A percentile compares a stretch with the other conserved stretches of the same genome.
Conservation (phyloP, 92 coral and sea anemone genomes). For the Phymanthus crucifer region DNA sequence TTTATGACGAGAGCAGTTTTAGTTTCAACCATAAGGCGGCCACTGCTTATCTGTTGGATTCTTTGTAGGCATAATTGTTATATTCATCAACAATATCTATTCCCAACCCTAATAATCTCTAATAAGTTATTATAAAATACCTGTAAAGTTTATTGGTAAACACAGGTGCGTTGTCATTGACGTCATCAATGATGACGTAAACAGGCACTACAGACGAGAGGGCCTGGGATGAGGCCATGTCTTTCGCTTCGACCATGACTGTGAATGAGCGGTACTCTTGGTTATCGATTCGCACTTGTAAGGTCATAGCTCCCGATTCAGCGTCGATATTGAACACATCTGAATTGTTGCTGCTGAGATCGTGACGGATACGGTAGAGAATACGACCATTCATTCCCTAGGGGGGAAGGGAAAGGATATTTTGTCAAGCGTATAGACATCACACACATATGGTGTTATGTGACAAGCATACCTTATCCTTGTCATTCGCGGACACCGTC, state of each 20-base stretch:
- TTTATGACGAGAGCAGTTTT: too few species aligned
- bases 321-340: slow-evolving; percentile 74
- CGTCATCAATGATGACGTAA: slow-evolving; percentile 78
- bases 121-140: slow-evolving; percentile 23
- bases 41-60: neutral
- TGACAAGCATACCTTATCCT: slow-evolving; percentile 68
- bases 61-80: neutral
- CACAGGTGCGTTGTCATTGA: slow-evolving; percentile 80
- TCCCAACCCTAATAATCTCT: neutral
- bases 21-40: too few species aligned
- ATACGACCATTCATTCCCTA: slow-evolving; percentile 87
- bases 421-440: neutral
- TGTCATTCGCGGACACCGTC: slow-evolving; percentile 80
- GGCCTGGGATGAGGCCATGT: slow-evolving; percentile 79
- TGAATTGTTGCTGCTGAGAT: slow-evolving; percentile 52
- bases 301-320: slow-evolving; percentile 73
- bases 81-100: neutral
- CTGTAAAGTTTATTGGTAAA: slow-evolving; percentile 72
- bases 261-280: slow-evolving; percentile 73
- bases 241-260: slow-evolving; percentile 81
- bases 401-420: neutral
- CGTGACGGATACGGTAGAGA: slow-evolving; percentile 71
- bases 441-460: neutral
- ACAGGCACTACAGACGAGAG: slow-evolving; percentile 83
- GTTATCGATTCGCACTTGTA: slow-evolving; percentile 68